Percentiles rank a stretch among this genome's conserved stretches.
phyloP scores from a whole-genome alignment of 2,888 invertebrate species.

The Protonemura montana region DNA sequence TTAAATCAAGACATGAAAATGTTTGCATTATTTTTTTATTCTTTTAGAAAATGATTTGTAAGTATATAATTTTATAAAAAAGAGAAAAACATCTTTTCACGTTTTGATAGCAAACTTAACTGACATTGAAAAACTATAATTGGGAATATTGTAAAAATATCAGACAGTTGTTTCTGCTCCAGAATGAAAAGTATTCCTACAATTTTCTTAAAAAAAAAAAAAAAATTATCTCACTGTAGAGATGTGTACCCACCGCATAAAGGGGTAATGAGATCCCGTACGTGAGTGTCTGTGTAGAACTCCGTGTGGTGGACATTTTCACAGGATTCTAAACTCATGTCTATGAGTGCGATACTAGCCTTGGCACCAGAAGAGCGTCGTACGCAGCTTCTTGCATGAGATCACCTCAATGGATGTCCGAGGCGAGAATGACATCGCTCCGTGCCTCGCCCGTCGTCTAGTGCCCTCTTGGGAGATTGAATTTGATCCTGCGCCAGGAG shows the following conservation, averaged over 20 bases:
- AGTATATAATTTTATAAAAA: too few species aligned
- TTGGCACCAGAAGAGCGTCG: constrained; percentile 16
- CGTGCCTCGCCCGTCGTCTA: neutral
- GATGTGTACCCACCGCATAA: neutral
- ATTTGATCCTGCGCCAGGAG: constrained; percentile 28
- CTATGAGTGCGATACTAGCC: neutral
- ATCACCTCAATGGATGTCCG: constrained; percentile 34
- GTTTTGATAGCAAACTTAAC: too few species aligned
- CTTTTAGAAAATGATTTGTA: too few species aligned
- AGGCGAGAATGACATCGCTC: too few species aligned
- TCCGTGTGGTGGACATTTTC: neutral
- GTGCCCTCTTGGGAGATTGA: constrained; percentile 41
- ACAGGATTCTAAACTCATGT: constrained; percentile 19
- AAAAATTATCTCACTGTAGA: neutral
- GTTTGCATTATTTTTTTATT: too few species aligned
- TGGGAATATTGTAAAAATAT: too few species aligned
- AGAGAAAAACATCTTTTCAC: too few species aligned
- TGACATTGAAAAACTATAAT: too few species aligned
- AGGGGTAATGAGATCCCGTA: neutral
- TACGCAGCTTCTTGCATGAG: constrained; percentile 18
- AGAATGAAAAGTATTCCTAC: too few species aligned
- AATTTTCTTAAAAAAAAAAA: too few species aligned
- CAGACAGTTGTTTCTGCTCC: too few species aligned
- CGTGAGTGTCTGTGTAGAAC: neutral
- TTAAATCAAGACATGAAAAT: too few species aligned